A percentile compares a stretch with the other conserved stretches of the same genome.
phyloP scores from a whole-genome alignment of 2,113 vertebrate genomes.

The Meriones unguiculatus region DNA sequence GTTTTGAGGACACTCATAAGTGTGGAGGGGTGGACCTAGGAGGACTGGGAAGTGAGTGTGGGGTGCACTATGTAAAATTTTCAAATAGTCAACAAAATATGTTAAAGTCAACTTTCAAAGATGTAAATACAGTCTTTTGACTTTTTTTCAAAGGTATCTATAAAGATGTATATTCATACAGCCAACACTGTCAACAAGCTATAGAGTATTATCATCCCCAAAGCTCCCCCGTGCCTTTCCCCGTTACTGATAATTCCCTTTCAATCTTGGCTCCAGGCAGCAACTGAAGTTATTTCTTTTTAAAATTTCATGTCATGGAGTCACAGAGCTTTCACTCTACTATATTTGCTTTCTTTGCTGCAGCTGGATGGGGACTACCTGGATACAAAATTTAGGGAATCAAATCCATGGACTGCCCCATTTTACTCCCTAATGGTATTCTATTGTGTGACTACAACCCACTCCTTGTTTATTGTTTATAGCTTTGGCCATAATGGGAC shows the following conservation, averaged over 20 bases:
- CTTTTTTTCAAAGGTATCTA: not conserved
- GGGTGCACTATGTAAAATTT: not conserved
- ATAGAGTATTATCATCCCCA: not conserved
- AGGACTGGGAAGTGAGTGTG: not conserved
- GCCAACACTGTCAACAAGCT: not conserved
- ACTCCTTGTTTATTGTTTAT: not conserved
- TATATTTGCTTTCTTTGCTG: not conserved
- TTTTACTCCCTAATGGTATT: not conserved
- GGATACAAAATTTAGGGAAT: not conserved
- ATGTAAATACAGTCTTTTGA: not conserved
- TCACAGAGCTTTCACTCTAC: not conserved
- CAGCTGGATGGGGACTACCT: not conserved
- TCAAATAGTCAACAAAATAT: not conserved
- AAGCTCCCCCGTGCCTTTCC: not conserved
- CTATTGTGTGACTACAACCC: not conserved
- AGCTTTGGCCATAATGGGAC: not conserved
- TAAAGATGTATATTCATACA: not conserved
- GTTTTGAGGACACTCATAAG: not conserved
- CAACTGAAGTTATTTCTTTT: not conserved
- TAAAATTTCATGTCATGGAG: not conserved
- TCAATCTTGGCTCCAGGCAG: not conserved
- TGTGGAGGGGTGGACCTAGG: not conserved
- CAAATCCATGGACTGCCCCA: not conserved
- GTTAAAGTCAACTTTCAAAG: not conserved
- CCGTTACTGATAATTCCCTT: not conserved